Evolutionary conservation across 2,888 invertebrate species (phyloP), one percentile per base, ranked within the genome.

Genomic region (Ectobius pallidus): DNA sequence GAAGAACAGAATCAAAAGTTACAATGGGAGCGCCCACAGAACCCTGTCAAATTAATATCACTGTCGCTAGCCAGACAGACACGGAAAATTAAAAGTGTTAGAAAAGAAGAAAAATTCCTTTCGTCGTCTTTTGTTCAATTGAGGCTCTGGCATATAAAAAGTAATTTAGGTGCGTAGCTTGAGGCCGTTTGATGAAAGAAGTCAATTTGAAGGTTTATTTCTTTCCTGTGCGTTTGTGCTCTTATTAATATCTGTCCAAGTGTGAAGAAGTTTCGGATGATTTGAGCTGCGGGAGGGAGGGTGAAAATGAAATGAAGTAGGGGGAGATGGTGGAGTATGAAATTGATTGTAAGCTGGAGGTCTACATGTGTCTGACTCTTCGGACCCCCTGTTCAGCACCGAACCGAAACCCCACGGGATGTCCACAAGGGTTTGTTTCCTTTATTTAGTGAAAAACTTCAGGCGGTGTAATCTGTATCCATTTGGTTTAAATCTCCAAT

Each of bases 281-380:
- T 65, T 65, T 65, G 65, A 65, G 30, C 65, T 46, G 25, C 65
- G 27, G 46, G 44, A 65, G 65, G 65, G 44, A n/a, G n/a, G n/a
- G 44, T 22, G 14, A 30, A 58, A 30, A 58, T 14, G 30, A 58
- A 58, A 52, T 27, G 58, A 58, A 58, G 44, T 16, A 44, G 58
- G 58, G 16, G 32, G 58, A 16, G 34, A 11, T 11, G 34, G 6
- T 11, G 34, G 6, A 44, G 42, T 42, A 27, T 65, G 65, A 44
- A 65, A 65, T 65, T 65, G 65, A 65, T 65, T 65, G 65, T 25
- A 25, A 25, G 46, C 65, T 46, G 65, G 25, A 46, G 44, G 25
- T 22, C 65, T 30, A 46, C 18, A 25, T 44, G 65, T 65, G 65
- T 44, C 44, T 42, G 42, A 65, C 62, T 39, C 22, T 39, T 39